Percentiles rank a stretch among this genome's conserved stretches.
Conservation (phyloP, 2,113 vertebrate genomes). For the cattle (Bos taurus) region ARS-UCD2.0 NC_037349.1:15882001-15882500, state of each 20-base stretch:
- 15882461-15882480: background rate
- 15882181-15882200: background rate
- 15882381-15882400: background rate
- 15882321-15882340: background rate
- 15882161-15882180: background rate
- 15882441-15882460: background rate
- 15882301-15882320: background rate
- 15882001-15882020: background rate
- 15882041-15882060: background rate
- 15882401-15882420: background rate
- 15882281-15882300: constrained; percentile 3
- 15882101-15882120: background rate
- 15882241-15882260: background rate
- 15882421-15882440: background rate
- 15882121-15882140: background rate
- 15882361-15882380: background rate
- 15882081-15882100: background rate
- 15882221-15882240: background rate
- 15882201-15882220: background rate
- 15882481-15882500: background rate
- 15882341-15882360: background rate
- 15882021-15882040: background rate
- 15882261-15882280: background rate
- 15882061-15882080: background rate
- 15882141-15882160: background rate